Conservation (phyloP, 2,113 vertebrate species). For the Gnathonemus echidnorhynchus region DNA sequence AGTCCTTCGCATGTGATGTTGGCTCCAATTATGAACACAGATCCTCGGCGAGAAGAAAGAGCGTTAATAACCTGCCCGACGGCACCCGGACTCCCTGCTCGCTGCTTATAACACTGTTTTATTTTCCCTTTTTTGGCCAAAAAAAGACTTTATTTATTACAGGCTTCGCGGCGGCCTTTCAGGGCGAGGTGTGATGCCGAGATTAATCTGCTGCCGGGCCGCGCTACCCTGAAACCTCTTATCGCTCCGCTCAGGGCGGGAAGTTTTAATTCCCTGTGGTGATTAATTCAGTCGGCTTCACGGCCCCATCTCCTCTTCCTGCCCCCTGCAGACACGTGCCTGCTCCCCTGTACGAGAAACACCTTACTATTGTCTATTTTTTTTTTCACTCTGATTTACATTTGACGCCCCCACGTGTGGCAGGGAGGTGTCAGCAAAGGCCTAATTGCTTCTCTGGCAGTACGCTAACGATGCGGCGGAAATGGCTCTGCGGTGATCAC, state of each 20-base stretch:
- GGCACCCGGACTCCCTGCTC: background rate
- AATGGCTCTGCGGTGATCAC: slow-evolving; percentile 46
- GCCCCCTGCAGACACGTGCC: background rate
- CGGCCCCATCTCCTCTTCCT: background rate
- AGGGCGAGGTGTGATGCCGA: slow-evolving; percentile 16
- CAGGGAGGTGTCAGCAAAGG: slow-evolving; percentile 41
- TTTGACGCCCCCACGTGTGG: slow-evolving; percentile 30
- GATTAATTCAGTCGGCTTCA: slow-evolving; percentile 17
- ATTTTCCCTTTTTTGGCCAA: background rate
- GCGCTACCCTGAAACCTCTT: slow-evolving; percentile 4
- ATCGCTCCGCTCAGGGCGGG: slow-evolving; percentile 13
- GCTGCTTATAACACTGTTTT: background rate
- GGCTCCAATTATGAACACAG: slow-evolving; percentile 8
- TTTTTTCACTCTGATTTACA: slow-evolving; percentile 31
- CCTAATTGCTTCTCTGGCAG: slow-evolving; percentile 54
- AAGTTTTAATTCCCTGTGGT: slow-evolving; percentile 19
- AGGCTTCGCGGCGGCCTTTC: slow-evolving; percentile 5
- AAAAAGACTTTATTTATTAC: slow-evolving; percentile 15
- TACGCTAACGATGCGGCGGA: slow-evolving; percentile 47
- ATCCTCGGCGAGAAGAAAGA: background rate
- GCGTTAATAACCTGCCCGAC: background rate
- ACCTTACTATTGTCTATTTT: slow-evolving; percentile 20
- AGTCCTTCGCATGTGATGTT: background rate
- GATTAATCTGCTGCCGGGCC: slow-evolving; percentile 18
- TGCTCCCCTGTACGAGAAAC: slow-evolving; percentile 6